These are phyloP conservation scores for Drosophila atroscutellata DNA, from an alignment of 2,888 invertebrate species.

Conservation along the genomic window DNA sequence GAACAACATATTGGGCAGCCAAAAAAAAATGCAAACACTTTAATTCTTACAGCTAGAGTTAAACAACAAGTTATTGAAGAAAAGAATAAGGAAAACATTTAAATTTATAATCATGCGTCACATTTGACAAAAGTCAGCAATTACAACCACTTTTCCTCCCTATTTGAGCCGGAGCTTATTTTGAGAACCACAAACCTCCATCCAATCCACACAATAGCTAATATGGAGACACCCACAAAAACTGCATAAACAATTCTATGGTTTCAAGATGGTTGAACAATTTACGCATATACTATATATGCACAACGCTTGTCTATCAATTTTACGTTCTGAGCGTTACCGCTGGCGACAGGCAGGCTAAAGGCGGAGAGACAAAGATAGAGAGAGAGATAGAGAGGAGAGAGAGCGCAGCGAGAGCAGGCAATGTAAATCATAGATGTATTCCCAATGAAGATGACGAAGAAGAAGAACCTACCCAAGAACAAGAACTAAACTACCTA, in stretches of 20 bases:
- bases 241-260: slow-evolving; percentile 71
- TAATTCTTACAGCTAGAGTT: slow-evolving; percentile 49
- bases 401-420: slow-evolving; percentile 8
- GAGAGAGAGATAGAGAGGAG: not conserved
- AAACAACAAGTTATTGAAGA: slow-evolving; percentile 20
- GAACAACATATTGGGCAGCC: slow-evolving; percentile 48
- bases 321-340: slow-evolving; percentile 61
- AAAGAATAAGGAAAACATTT: slow-evolving; percentile 26
- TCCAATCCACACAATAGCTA: slow-evolving; percentile 50
- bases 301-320: slow-evolving; percentile 54
- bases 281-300: slow-evolving; percentile 30
- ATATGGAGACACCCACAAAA: slow-evolving; percentile 41
- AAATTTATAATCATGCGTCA: slow-evolving; percentile 46
- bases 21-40: slow-evolving; percentile 38
- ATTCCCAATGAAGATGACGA: slow-evolving; percentile 48
- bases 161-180: slow-evolving; percentile 65
- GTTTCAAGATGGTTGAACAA: slow-evolving; percentile 74
- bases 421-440: slow-evolving; percentile 71
- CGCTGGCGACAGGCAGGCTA: slow-evolving; percentile 30
- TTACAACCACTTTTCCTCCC: slow-evolving; percentile 29
- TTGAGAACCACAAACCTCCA: slow-evolving; percentile 44
- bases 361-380: slow-evolving; percentile 1
- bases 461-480: slow-evolving; percentile 64
- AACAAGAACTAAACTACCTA: slow-evolving; percentile 58
- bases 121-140: slow-evolving; percentile 45